Conservation (phyloP, 2,888 invertebrate species). For the Caprella mutica region DNA sequence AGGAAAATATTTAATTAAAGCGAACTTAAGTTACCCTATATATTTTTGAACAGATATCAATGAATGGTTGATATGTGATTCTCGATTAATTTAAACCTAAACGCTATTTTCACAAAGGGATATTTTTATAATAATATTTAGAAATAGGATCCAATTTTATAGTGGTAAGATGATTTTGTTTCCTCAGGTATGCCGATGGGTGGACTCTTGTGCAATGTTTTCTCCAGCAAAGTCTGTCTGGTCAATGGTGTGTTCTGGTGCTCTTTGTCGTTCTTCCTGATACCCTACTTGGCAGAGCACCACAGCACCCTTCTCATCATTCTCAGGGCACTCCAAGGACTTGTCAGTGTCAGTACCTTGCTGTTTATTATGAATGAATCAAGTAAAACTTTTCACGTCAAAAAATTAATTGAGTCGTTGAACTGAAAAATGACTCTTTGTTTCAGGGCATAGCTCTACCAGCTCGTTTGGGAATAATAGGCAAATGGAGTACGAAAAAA, state of each 20-base stretch:
- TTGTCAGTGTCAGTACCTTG: not conserved
- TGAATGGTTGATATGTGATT: too few species aligned
- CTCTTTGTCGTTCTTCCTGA: not conserved
- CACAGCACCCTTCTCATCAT: not conserved
- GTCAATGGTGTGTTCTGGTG: not conserved
- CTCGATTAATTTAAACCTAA: too few species aligned
- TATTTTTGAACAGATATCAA: too few species aligned
- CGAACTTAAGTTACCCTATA: too few species aligned
- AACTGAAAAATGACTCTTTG: not conserved
- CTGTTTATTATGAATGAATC: not conserved
- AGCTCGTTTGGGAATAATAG: not conserved
- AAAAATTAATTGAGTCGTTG: not conserved
- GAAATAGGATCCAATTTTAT: too few species aligned
- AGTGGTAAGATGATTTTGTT: too few species aligned
- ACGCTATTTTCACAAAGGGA: too few species aligned
- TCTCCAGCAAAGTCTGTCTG: not conserved
- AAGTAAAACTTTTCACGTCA: not conserved
- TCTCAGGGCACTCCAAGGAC: not conserved
- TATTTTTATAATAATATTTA: too few species aligned
- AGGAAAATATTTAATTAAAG: too few species aligned
- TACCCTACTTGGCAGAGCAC: not conserved
- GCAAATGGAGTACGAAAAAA: not conserved
- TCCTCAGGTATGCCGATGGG: not conserved
- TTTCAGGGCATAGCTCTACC: not conserved
- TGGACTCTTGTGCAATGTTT: not conserved